Base-by-base conservation (phyloP, 2,113 vertebrate species). In the Mesembrinibis cayennensis region DNA sequence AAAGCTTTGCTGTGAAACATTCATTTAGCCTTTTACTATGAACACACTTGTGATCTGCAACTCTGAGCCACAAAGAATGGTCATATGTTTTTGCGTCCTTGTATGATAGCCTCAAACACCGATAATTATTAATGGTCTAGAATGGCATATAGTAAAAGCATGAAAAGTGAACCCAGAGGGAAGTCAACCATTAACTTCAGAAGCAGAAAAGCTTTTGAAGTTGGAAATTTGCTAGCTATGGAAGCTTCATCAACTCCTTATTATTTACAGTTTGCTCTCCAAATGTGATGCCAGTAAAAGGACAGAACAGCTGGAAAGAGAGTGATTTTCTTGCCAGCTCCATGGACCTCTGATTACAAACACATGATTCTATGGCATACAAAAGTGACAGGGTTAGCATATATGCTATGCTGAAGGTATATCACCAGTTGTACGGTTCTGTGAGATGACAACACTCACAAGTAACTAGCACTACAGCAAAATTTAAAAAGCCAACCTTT, bases 151-250 rank as follows among this genome's bases (percentile, higher is more conserved):
- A 80, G 87, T 90, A 93, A 91, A 93, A 96, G 94, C 80, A 89
- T 76, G 96, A 94, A 96, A 98, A 98, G 95, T 93, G 95, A 97
- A 95, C 79, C 96, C 88, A 89, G 82, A 84, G 96, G 97, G 95
- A 97, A 93, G 90, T 61, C 86, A 93, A 58, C 91, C 88, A 96
- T 97, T 97, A 97, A 96, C 96, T 87, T 97, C 71, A 87, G 95
- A 90, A 96, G 93, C 38, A 95, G 82, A 84, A 78, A 93, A 82
- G 34, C 93, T 97, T 93, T 93, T 97, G 95, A 96, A 97, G 82
- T 93, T 85, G 44, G 90, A 95, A 97, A 89, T 93, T 95, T 89
- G 34, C 61, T 87, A 66, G 93, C 71, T 47, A 45, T 81, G 89
- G 93, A 93, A 95, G 85, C 69, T 90, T 98, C 91, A 89, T 95